Conservation (phyloP, 1,140 invertebrate species). For the Aphelinus certus region DNA sequence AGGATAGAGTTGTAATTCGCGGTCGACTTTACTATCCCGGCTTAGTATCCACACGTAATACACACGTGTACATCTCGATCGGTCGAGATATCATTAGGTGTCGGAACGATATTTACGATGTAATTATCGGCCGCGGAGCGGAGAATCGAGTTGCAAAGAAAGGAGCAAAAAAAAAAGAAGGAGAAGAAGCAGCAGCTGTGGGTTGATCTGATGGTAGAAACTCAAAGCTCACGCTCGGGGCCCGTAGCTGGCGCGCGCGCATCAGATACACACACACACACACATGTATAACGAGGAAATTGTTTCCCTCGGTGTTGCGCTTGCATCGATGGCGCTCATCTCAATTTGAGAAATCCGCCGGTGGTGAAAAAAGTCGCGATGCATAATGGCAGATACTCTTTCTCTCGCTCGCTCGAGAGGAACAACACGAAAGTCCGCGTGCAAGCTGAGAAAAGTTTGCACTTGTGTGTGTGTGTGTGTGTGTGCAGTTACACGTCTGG, state of each 20-base stretch:
- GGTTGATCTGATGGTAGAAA: background rate
- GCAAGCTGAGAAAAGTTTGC: too few species aligned
- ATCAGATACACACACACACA: conserved; percentile 12
- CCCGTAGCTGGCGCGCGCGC: background rate
- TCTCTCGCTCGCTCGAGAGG: too few species aligned
- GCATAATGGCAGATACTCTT: conserved; percentile 25
- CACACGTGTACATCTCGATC: too few species aligned
- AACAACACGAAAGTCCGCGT: too few species aligned
- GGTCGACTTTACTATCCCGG: too few species aligned
- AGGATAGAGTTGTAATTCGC: too few species aligned
- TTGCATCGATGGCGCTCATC: conserved; percentile 15
- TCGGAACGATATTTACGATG: conserved; percentile 8
- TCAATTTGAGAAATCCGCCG: conserved; percentile 30
- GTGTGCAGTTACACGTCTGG: background rate
- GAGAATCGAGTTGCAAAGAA: background rate
- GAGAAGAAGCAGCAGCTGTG: background rate
- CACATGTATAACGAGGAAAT: conserved; percentile 16
- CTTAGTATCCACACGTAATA: too few species aligned
- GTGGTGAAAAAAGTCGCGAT: conserved; percentile 28
- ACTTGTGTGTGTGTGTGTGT: too few species aligned
- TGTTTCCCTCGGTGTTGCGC: background rate
- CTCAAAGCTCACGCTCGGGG: conserved; percentile 12
- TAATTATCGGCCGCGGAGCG: background rate
- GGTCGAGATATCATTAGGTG: background rate
- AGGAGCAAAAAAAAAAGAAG: background rate